Evolutionary conservation across 1,140 invertebrate species (phyloP), one percentile per base, ranked within the genome.

Genomic region (Tyrophagus putrescentiae): DNA sequence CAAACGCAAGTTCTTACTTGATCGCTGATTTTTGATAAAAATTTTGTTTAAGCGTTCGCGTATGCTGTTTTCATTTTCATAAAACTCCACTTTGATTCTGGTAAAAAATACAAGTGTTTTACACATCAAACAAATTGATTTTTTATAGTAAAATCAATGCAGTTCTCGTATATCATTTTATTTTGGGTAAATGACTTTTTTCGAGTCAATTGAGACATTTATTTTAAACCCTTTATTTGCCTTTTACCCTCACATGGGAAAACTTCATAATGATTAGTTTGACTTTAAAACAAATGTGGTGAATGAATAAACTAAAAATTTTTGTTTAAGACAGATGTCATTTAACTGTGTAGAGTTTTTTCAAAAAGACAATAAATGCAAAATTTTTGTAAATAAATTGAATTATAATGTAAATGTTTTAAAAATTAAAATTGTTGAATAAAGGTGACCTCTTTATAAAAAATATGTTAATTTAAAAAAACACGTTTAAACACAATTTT

Each of bases 1-100:
- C 34, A 21, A 13, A 25, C 11, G 21, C 33, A 31, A 21, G 50
- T 60, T 48, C 27, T 91, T 79, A 97, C 93, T 97, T 73, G 92
- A 95, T 76, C 89, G 82, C 79, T 96, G 91, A 76, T 97, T 97
- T 76, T 96, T 96, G 73, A 98, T 91, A 77, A 97, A 97, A 77
- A 96, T 97, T 62, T 95, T 79, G 77, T 97, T 92, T 68, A 98
- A 83, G 73, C 89, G 80, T 79, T 96, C 89, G 78, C 97, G 97
- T 73, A 97, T 85, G 71, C 91, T 95, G 72, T 95, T 95, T 76
- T 98, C 92, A 77, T 96, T 96, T 66, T 95, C 93, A 74, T 96
- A 96, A 75, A 95, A 97, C 75, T 98, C 93, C 67, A 97, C 93
- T 61, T 90, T 85, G 68, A 97, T 92, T 81, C 94, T 97, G 83